These are phyloP conservation scores for Subanguina moxae DNA, from an alignment of 1,140 invertebrate genomes.

Conservation along the genomic window DNA sequence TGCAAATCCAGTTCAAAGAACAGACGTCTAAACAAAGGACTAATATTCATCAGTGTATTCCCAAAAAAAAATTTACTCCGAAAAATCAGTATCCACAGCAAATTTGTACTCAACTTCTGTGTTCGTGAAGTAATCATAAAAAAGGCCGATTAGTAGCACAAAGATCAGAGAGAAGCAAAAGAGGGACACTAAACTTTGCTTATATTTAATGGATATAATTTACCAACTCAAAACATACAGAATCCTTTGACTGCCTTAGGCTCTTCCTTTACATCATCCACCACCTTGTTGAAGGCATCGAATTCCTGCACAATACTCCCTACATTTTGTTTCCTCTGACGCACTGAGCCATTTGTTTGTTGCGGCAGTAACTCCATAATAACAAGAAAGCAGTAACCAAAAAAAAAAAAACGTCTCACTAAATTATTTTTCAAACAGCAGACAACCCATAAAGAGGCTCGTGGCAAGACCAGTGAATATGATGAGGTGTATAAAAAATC, in stretches of 20 bases:
- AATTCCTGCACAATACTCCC: conserved; percentile 41
- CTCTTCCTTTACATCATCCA: conserved; percentile 46
- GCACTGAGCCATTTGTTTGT: conserved; percentile 13
- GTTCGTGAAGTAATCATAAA: conserved; percentile 35
- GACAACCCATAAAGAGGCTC: too few species aligned
- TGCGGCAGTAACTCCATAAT: neutral
- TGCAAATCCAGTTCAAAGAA: conserved; percentile 39
- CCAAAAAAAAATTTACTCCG: conserved; percentile 33
- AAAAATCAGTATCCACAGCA: conserved; percentile 39
- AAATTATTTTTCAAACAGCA: too few species aligned
- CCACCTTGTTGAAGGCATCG: conserved; percentile 39
- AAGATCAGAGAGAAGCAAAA: conserved; percentile 39
- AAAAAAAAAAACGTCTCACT: too few species aligned
- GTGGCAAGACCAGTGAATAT: too few species aligned
- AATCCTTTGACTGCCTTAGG: conserved; percentile 40
- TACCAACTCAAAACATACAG: conserved; percentile 26
- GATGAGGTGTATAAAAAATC: too few species aligned
- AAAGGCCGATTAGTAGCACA: conserved; percentile 27
- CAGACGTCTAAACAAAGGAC: conserved; percentile 27
- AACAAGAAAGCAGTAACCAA: too few species aligned
- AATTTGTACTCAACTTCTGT: conserved; percentile 43
- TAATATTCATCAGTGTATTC: conserved; percentile 8
- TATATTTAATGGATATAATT: neutral
- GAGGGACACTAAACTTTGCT: conserved; percentile 27
- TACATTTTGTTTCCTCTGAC: conserved; percentile 30